Conservation (phyloP, 2,888 invertebrate genomes). For the Leptinotarsa tumamoca region DNA sequence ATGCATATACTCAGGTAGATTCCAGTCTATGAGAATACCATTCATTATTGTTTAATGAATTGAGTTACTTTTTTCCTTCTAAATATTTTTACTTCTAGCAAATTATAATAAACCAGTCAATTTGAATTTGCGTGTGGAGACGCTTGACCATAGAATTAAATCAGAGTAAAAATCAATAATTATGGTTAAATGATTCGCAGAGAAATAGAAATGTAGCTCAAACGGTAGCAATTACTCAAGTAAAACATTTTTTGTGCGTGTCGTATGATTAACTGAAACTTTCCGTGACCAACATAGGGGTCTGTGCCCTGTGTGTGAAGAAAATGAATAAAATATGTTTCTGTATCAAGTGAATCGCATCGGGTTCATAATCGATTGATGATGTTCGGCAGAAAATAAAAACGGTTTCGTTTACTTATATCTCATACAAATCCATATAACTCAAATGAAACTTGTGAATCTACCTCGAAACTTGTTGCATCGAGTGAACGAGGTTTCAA, state of each 20-base stretch:
- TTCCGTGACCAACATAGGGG: constrained; percentile 46
- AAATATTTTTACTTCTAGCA: background rate
- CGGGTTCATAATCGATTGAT: background rate
- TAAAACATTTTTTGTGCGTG: constrained; percentile 32
- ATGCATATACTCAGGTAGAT: too few species aligned
- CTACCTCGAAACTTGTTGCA: too few species aligned
- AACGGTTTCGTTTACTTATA: too few species aligned
- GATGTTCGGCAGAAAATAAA: too few species aligned
- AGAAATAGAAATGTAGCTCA: constrained; percentile 33
- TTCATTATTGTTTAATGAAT: too few species aligned
- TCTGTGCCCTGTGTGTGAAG: constrained; percentile 39
- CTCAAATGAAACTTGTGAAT: too few species aligned
- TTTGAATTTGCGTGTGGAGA: constrained; percentile 25
- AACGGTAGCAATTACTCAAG: constrained; percentile 28
- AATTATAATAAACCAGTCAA: background rate
- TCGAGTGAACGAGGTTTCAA: too few species aligned
- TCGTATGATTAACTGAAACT: constrained; percentile 43
- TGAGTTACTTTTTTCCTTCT: background rate
- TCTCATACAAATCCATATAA: too few species aligned
- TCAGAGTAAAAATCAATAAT: constrained; percentile 26
- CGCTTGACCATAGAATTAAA: constrained; percentile 23
- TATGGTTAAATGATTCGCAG: constrained; percentile 30
- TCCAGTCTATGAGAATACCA: too few species aligned
- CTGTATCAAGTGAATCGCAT: constrained; percentile 22
- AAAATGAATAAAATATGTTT: constrained; percentile 42